A percentile compares a stretch with the other conserved stretches of the same genome.
Evolutionary conservation across 2,113 vertebrate species (phyloP).

Genomic region (Collichthys lucidus): DNA sequence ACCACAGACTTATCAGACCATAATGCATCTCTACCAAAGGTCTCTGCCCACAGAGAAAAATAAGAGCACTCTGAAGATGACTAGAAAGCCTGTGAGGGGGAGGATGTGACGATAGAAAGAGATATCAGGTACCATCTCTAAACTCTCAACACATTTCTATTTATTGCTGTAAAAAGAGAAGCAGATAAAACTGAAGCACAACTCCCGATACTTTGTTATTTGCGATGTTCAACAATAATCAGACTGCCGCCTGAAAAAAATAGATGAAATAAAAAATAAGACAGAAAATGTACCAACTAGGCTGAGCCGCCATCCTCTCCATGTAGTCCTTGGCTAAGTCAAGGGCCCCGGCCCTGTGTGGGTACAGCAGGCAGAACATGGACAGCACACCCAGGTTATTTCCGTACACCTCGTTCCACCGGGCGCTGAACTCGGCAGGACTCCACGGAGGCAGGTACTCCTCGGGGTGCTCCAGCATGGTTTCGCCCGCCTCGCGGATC

Average conservation of each 20-base stretch:
- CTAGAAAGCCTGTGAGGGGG: constrained; percentile 3
- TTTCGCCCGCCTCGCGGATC: constrained; percentile 89
- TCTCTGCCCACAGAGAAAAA: constrained; percentile 37
- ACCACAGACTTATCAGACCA: constrained; percentile 36
- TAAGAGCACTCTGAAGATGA: background rate
- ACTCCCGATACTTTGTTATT: background rate
- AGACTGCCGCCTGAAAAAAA: background rate
- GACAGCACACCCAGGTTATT: constrained; percentile 96
- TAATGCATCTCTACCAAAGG: constrained; percentile 36
- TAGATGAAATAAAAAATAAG: constrained; percentile 52
- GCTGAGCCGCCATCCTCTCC: constrained; percentile 99
- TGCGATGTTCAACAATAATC: background rate
- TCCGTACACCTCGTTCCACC: constrained; percentile 98
- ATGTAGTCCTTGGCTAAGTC: constrained; percentile 95
- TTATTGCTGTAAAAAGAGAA: background rate
- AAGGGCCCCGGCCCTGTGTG: constrained; percentile 91
- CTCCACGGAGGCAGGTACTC: constrained; percentile 97
- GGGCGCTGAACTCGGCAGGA: constrained; percentile 91
- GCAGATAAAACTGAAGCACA: background rate
- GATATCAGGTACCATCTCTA: constrained; percentile 19
- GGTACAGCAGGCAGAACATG: constrained; percentile 96
- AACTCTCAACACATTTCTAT: background rate
- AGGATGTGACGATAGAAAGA: background rate
- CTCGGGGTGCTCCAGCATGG: constrained; percentile 91
- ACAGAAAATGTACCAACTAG: constrained; percentile 96